A percentile compares a stretch with the other conserved stretches of the same genome.
Conservation (phyloP, 1,140 invertebrate species). For the Atta cephalotes region DNA sequence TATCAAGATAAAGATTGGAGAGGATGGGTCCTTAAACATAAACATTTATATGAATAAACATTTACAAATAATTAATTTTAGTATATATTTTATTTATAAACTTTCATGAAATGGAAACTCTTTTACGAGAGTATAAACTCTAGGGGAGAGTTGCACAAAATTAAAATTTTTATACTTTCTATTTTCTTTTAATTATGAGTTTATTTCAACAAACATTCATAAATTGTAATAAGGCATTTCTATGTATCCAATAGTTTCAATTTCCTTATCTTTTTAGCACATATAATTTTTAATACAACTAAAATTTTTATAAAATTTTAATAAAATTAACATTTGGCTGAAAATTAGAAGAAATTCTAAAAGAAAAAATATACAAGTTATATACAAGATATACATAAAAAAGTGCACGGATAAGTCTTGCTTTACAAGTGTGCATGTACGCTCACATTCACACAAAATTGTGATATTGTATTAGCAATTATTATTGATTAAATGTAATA, state of each 20-base stretch:
- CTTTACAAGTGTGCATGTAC: neutral
- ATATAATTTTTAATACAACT: neutral
- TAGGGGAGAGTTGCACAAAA: neutral
- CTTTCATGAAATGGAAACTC: neutral
- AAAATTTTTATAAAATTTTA: neutral
- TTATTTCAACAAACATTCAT: neutral
- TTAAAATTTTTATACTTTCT: neutral
- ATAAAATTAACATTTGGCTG: neutral
- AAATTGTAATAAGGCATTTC: neutral
- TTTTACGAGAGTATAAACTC: neutral
- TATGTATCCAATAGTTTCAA: neutral
- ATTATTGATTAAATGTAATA: slow-evolving; percentile 6
- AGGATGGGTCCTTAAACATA: too few relatives aligned
- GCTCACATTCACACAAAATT: neutral
- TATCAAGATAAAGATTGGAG: too few relatives aligned
- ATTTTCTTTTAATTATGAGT: neutral
- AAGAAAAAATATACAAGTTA: neutral
- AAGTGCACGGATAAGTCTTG: neutral
- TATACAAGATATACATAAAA: neutral
- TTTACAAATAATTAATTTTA: too few relatives aligned
- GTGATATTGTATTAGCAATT: neutral
- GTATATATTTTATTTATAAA: neutral
- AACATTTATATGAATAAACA: too few relatives aligned
- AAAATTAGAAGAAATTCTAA: neutral
- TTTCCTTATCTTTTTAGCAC: neutral